A percentile compares a stretch with the other conserved stretches of the same genome.
Conservation (phyloP, 2,888 invertebrate species). For the Mechanitis mazaeus region DNA sequence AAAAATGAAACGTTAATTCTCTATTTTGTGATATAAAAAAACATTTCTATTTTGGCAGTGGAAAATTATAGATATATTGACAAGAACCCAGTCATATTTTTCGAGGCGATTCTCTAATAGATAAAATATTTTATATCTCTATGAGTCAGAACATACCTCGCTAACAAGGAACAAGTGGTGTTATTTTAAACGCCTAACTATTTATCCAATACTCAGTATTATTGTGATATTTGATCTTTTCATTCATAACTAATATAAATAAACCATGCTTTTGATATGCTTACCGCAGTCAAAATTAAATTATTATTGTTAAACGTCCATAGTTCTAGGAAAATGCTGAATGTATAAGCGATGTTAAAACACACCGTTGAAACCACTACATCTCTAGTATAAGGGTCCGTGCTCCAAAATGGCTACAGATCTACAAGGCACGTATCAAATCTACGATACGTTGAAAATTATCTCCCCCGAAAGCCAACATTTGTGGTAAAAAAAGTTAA, state of each 20-base stretch:
- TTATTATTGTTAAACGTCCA: conserved; percentile 41
- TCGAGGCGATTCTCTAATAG: not conserved
- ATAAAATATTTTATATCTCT: no score
- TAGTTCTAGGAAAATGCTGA: conserved; percentile 63
- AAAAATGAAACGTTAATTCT: no score
- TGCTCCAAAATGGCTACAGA: conserved; percentile 33
- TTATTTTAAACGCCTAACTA: conserved; percentile 10
- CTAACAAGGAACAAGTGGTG: conserved; percentile 8
- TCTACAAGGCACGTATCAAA: conserved; percentile 68
- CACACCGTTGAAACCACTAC: conserved; percentile 40
- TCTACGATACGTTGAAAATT: conserved; percentile 68
- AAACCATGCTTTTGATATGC: conserved; percentile 44
- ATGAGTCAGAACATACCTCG: not conserved
- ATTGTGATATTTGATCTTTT: conserved; percentile 5
- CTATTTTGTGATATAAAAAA: not conserved
- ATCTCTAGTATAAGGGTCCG: conserved; percentile 19
- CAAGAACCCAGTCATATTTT: not conserved
- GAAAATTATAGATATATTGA: no score
- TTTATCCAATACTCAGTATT: not conserved
- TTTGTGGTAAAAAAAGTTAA: conserved; percentile 20
- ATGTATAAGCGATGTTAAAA: conserved; percentile 55
- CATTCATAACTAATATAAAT: conserved; percentile 1
- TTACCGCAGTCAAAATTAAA: conserved; percentile 45
- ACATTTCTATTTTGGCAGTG: conserved; percentile 7
- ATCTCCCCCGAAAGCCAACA: conserved; percentile 51